phyloP scores from a whole-genome alignment of 2,888 invertebrate genomes.

The Coenonympha arcania region DNA sequence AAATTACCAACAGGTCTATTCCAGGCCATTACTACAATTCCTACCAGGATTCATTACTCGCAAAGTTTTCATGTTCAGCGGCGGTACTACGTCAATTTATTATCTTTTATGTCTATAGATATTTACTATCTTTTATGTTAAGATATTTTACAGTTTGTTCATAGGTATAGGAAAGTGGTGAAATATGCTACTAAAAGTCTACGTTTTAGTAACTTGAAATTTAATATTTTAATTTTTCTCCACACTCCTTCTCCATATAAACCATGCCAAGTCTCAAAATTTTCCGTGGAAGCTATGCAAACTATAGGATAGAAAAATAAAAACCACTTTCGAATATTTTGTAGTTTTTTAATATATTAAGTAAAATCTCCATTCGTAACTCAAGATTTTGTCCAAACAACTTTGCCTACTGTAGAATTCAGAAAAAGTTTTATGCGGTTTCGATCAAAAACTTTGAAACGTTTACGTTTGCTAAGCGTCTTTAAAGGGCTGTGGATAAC shows the following conservation, averaged over 20 bases:
- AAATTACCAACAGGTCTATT: conserved; percentile 53
- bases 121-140: not conserved
- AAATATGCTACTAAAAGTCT: too few species aligned
- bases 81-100: conserved; percentile 2
- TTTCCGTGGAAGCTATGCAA: too few species aligned
- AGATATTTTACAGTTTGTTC: too few species aligned
- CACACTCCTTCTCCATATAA: too few species aligned
- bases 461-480: conserved; percentile 37
- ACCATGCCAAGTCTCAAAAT: too few species aligned
- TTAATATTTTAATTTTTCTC: too few species aligned
- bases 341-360: too few species aligned
- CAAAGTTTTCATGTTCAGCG: conserved; percentile 11
- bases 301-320: too few species aligned
- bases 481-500: conserved; percentile 30
- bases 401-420: not conserved
- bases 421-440: not conserved
- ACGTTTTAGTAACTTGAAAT: too few species aligned
- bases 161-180: too few species aligned
- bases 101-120: conserved; percentile 19
- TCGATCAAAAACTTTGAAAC: conserved; percentile 40
- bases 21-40: conserved; percentile 48
- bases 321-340: too few species aligned
- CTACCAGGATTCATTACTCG: conserved; percentile 43
- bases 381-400: not conserved
- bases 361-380: too few species aligned